Conservation (phyloP, 2,888 invertebrate species). For the Aspidapion aeneum region DNA sequence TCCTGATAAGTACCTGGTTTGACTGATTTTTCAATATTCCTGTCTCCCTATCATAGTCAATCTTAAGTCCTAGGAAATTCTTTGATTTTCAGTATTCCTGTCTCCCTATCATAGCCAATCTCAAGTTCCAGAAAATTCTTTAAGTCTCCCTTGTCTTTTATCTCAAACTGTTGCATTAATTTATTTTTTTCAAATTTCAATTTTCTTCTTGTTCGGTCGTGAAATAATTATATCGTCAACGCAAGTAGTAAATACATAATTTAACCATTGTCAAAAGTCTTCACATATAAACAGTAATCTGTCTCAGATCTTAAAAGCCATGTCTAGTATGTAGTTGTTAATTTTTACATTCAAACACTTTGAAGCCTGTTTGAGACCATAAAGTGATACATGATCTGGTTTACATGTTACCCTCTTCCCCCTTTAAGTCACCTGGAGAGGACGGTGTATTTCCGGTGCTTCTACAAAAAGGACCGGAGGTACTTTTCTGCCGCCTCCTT, state of each 20-base stretch:
- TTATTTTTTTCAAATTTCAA: conserved; percentile 3
- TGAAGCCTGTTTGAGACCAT: background rate
- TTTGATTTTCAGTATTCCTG: conserved; percentile 15
- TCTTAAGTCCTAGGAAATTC: conserved; percentile 25
- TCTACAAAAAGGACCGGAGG: no score
- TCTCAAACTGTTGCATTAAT: conserved; percentile 18
- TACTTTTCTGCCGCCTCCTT: no score
- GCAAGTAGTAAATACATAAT: background rate
- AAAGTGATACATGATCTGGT: background rate
- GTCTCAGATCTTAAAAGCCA: background rate
- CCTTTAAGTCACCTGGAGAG: no score
- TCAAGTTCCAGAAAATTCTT: conserved; percentile 24
- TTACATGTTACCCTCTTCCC: background rate
- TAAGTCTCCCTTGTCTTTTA: conserved; percentile 22
- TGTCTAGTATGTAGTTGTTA: background rate
- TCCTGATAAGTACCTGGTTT: background rate
- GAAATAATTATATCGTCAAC: background rate
- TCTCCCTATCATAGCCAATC: conserved; percentile 21
- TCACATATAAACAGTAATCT: background rate
- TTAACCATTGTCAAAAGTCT: background rate
- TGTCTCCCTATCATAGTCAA: conserved; percentile 19
- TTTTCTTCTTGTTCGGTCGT: conserved; percentile 13
- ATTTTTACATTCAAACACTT: background rate
- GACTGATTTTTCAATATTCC: conserved; percentile 13
- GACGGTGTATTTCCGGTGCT: no score